Evolutionary conservation across 2,797 vertebrate species (phyloP), one percentile per base, ranked within the genome.

Genomic region (Alcedo quadribrachys): DNA sequence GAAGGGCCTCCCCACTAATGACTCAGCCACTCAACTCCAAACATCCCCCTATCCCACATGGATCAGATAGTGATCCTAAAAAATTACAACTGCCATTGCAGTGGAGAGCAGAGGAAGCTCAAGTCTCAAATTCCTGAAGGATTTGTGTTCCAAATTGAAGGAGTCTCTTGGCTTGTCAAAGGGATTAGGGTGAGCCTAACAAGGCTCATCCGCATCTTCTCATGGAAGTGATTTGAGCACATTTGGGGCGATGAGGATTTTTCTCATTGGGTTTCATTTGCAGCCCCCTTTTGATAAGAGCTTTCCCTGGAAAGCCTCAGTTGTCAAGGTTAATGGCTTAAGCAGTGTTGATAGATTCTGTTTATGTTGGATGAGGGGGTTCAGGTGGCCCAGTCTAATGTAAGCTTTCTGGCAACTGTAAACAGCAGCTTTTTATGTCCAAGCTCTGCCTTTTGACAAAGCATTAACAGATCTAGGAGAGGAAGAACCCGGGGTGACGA

Each of bases 271-370:
- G 65, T 80, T 93, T 94, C 89, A 74, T 94, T 85, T 89, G 89
- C 70, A 81, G 60, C 53, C 75, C 86, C 37, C 35, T 93, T 95
- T 95, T 92, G 95, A 95, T 95, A 96, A 95, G 40, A 58, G 11
- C 42, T 91, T 70, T 92, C 85, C 95, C 96, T 96, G 95, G 94
- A 96, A 96, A 97, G 79, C 76, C 86, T 97, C 95, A 96, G 57
- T 95, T 97, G 97, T 97, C 97, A 97, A 75, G 81, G 91, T 89
- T 97, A 96, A 97, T 96, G 95, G 89, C 83, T 96, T 97, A 97
- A 97, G 93, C 89, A 76, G 92, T 87, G 87, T 83, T 97, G 97
- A 97, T 96, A 95, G 93, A 96, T 97, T 92, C 91, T 97, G 95
- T 97, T 97, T 97, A 96, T 87, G 84, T 77, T 96, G 87, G 83